Conservation (phyloP, 1,140 invertebrate species). For the Euwallacea similis region DNA sequence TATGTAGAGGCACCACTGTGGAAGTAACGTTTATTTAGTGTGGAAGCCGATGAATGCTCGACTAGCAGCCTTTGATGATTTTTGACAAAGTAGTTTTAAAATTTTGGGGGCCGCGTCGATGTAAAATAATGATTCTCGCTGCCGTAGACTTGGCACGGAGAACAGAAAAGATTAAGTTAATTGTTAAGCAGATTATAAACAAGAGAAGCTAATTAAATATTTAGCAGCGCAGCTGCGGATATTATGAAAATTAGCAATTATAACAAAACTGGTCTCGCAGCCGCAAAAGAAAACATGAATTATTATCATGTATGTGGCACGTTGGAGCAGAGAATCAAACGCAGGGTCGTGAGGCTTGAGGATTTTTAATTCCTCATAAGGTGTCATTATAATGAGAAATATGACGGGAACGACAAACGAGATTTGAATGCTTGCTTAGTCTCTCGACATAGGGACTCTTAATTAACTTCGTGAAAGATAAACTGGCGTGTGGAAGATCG, state of each 20-base stretch:
- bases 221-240: constrained; percentile 14
- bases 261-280: not conserved
- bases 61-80: not conserved
- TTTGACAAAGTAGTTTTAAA: no score
- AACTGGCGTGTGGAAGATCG: constrained; percentile 12
- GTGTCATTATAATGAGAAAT: no score
- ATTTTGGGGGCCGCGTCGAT: not conserved
- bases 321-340: no score
- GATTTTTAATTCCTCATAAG: no score
- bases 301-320: no score
- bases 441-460: constrained; percentile 9
- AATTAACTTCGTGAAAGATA: constrained; percentile 23
- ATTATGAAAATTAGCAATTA: constrained; percentile 15
- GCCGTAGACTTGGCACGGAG: constrained; percentile 4
- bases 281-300: no score
- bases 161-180: constrained; percentile 15
- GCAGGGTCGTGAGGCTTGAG: no score
- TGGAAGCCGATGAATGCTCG: not conserved
- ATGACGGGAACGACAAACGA: constrained; percentile 2
- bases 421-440: constrained; percentile 18
- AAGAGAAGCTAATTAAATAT: constrained; percentile 16
- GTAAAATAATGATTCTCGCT: not conserved
- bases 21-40: not conserved
- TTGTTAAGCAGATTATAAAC: constrained; percentile 15
- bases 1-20: not conserved